A percentile compares a stretch with the other conserved stretches of the same genome.
Conservation (phyloP, 2,888 invertebrate species). For the Drosophila borealis region DNA sequence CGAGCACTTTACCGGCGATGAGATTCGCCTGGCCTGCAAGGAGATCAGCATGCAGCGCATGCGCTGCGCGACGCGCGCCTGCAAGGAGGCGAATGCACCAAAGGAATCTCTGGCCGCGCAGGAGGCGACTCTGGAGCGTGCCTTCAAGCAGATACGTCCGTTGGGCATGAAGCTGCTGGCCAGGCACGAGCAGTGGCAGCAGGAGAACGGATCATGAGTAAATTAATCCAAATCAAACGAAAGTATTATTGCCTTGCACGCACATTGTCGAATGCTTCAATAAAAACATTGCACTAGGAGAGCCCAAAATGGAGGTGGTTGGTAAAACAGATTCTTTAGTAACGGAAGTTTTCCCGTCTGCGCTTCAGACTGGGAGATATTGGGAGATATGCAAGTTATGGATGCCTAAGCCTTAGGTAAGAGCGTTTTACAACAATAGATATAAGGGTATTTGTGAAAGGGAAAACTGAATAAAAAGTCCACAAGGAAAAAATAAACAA, state of each 20-base stretch:
- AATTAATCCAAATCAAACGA: background rate
- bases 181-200: conserved; percentile 88
- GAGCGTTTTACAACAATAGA: no score
- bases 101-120: conserved; percentile 43
- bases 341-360: no score
- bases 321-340: no score
- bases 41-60: conserved; percentile 94
- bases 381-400: background rate
- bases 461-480: no score
- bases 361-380: background rate
- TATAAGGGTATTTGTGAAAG: no score
- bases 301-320: background rate
- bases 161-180: conserved; percentile 86
- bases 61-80: conserved; percentile 85
- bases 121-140: conserved; percentile 61
- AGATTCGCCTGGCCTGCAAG: conserved; percentile 94
- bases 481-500: no score
- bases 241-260: background rate
- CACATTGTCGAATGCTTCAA: conserved; percentile 5
- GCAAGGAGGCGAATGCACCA: background rate
- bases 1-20: conserved; percentile 94
- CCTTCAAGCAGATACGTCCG: conserved; percentile 83
- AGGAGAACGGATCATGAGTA: conserved; percentile 86
- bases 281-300: background rate
- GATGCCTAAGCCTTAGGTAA: no score